Conservation (phyloP, 1,140 invertebrate species). For the Drosophila ironensis region DNA sequence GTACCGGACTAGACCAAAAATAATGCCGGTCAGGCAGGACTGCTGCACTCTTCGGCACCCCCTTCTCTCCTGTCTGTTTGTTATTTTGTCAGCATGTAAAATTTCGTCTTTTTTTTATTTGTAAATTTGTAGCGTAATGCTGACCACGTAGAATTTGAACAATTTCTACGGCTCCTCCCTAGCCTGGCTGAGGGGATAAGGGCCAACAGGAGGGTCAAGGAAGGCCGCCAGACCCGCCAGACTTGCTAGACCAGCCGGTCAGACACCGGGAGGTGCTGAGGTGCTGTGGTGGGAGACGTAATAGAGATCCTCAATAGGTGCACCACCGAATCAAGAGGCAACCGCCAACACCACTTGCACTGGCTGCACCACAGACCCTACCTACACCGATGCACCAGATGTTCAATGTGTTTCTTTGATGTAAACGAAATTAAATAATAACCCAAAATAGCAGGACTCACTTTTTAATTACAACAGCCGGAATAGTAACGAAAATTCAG, state of each 20-base stretch:
- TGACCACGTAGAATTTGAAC: constrained; percentile 78
- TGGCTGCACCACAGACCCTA: too few species aligned
- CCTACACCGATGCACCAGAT: constrained; percentile 51
- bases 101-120: constrained; percentile 51
- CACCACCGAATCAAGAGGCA: constrained; percentile 18
- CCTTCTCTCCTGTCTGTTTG: constrained; percentile 21
- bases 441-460: not conserved
- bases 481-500: too few species aligned
- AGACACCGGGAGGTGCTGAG: constrained; percentile 14
- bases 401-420: constrained; percentile 32
- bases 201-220: constrained; percentile 16
- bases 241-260: constrained; percentile 6
- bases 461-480: too few species aligned
- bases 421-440: constrained; percentile 34
- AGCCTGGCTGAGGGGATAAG: constrained; percentile 3
- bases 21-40: constrained; percentile 41
- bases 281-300: constrained; percentile 9
- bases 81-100: constrained; percentile 68
- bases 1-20: constrained; percentile 36
- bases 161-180: constrained; percentile 57
- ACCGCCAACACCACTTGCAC: not conserved
- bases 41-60: not conserved
- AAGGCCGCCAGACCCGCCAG: constrained; percentile 30
- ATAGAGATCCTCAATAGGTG: constrained; percentile 64
- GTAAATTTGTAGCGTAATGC: constrained; percentile 78